A percentile compares a stretch with the other conserved stretches of the same genome.
phyloP scores from a whole-genome alignment of 2,888 invertebrate genomes.

The Papilio demoleus region DNA sequence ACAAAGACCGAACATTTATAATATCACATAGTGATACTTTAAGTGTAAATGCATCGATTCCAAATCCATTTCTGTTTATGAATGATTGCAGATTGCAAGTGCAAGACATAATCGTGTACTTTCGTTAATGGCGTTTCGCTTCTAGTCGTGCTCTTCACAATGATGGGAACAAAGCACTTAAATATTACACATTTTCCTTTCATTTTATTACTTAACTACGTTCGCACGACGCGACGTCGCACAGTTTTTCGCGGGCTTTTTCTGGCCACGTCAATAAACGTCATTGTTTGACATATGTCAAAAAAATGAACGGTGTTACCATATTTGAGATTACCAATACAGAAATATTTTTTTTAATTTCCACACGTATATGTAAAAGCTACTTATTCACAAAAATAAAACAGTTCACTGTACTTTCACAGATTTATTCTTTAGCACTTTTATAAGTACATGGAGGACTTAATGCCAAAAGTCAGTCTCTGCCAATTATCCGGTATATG shows the following conservation, averaged over 20 bases:
- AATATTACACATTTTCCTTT: conserved; percentile 37
- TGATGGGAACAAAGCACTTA: conserved; percentile 34
- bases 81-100: conserved; percentile 7
- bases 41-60: not conserved
- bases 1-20: too few relatives aligned
- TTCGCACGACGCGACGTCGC: conserved; percentile 32
- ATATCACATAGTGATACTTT: not conserved
- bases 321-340: not conserved
- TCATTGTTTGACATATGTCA: conserved; percentile 30
- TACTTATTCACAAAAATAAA: too few relatives aligned
- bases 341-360: too few relatives aligned
- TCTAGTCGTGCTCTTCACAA: conserved; percentile 29
- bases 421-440: too few relatives aligned
- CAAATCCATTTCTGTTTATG: not conserved
- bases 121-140: conserved; percentile 19
- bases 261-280: conserved; percentile 32
- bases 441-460: too few relatives aligned
- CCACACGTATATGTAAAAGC: too few relatives aligned
- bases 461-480: too few relatives aligned
- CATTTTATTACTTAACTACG: conserved; percentile 35
- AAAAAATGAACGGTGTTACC: conserved; percentile 21
- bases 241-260: conserved; percentile 34
- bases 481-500: too few relatives aligned
- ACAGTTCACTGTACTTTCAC: too few relatives aligned
- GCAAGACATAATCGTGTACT: conserved; percentile 19